Evolutionary conservation across 2,113 vertebrate species (phyloP).

Genomic region (Dasyornis broadbenti): DNA sequence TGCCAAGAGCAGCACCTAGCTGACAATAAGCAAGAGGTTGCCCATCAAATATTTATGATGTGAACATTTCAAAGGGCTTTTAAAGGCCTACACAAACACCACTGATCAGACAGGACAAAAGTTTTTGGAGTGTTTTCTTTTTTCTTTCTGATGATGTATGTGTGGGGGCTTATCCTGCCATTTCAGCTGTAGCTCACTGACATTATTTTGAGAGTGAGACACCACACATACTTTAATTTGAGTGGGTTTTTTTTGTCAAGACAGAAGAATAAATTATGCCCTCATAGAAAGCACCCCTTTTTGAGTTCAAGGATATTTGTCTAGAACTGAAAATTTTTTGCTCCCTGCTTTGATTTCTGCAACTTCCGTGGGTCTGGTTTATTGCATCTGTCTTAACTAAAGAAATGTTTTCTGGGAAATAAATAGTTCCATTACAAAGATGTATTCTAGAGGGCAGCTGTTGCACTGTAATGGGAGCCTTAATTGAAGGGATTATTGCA

Average conservation of each 20-base stretch:
- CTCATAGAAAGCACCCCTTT: background rate
- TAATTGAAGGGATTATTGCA: conserved; percentile 56
- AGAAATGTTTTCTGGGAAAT: conserved; percentile 46
- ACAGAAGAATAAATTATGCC: background rate
- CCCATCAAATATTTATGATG: conserved; percentile 72
- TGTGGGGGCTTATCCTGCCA: background rate
- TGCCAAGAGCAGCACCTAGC: conserved; percentile 4
- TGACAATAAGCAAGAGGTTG: conserved; percentile 54
- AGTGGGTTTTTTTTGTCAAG: background rate
- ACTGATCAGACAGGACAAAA: background rate
- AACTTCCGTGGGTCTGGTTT: conserved; percentile 31
- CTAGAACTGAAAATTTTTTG: too few species aligned
- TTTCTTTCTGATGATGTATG: background rate
- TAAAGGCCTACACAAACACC: background rate
- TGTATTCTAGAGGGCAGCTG: conserved; percentile 50
- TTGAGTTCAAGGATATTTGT: background rate
- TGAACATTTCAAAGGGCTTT: conserved; percentile 29
- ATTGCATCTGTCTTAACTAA: conserved; percentile 31
- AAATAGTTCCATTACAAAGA: conserved; percentile 54
- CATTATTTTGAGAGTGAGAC: background rate
- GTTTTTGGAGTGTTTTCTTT: background rate
- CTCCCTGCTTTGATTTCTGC: background rate
- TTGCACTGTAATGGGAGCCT: conserved; percentile 3
- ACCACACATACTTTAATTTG: background rate
- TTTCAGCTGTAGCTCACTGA: background rate